Evolutionary conservation across 2,113 vertebrate genomes (phyloP), one percentile per base, ranked within the genome.

Genomic region (Austrofundulus limnaeus): DNA sequence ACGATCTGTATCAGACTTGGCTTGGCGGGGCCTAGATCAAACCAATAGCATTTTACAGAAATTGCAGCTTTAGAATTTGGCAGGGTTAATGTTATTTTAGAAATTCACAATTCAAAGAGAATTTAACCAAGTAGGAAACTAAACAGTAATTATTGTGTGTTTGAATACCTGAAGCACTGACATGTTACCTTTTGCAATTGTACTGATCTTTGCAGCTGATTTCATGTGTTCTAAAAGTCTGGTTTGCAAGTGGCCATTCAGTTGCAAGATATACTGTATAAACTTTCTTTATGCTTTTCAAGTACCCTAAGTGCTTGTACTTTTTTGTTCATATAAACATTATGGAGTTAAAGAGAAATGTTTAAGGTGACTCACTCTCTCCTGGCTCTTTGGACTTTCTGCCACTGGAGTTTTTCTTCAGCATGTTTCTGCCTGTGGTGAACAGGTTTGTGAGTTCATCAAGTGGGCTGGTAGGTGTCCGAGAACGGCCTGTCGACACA

Each of bases 381-480:
- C 93, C 91, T 0, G 94, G 94, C 56, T 99, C 96, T 81, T 99
- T 99, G 25, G 95, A 95, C 81, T 95, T 95, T 76, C 94, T 93
- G 71, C 97, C 94, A 42, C 96, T 95, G 81, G 96, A 87, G 14
- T 96, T 97, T 77, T 96, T 98, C 87, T 96, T 94, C 87, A 99
- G 87, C 88, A 98, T 95, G 80, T 96, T 98, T 65, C 96, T 91
- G 51, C 97, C 97, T 9, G 96, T 97, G 81, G 95, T 98, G 75
- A 99, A 99, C 80, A 99, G 92, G 91, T 95, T 98, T 80, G 96
- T 98, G 21, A 99, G 92, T 28, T 99, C 97, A n/a, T 99, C 97
- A 82, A 99, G 73, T 1, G 97, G 97, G 78, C 97, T 98, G 23
- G 97, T 99, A 56, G 96, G 97, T 0, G 97, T 98, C 58, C 95